phyloP scores from a whole-genome alignment of 1,140 invertebrate genomes.

The Mya arenaria region DNA sequence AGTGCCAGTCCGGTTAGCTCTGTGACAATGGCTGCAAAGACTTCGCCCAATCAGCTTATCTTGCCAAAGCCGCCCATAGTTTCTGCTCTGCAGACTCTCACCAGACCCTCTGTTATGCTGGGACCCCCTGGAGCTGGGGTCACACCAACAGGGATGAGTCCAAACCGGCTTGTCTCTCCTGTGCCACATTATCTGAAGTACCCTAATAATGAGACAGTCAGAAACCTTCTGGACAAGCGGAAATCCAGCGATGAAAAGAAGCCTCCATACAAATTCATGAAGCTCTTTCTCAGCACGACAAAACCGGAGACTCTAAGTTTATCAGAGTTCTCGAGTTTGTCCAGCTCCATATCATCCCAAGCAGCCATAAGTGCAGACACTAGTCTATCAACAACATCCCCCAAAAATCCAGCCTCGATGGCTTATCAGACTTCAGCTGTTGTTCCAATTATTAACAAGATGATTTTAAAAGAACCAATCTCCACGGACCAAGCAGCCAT shows the following conservation, averaged over 20 bases:
- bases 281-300: not conserved
- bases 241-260: slow-evolving; percentile 34
- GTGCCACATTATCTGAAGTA: too few relatives aligned
- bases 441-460: not conserved
- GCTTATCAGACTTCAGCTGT: not conserved
- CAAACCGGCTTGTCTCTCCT: not conserved
- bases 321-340: not conserved
- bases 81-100: not conserved
- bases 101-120: too few relatives aligned
- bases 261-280: not conserved
- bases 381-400: not conserved
- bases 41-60: slow-evolving; percentile 31
- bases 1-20: not conserved
- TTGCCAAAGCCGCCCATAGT: slow-evolving; percentile 39
- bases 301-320: not conserved
- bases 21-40: not conserved
- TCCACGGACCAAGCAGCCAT: not conserved
- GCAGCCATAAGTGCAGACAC: not conserved
- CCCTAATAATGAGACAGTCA: slow-evolving; percentile 49
- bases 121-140: too few relatives aligned
- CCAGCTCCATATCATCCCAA: not conserved
- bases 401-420: not conserved
- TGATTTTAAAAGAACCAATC: not conserved
- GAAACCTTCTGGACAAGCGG: slow-evolving; percentile 39
- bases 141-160: too few relatives aligned